Evolutionary conservation across 2,888 invertebrate genomes (phyloP), one percentile per base, ranked within the genome.

Genomic region (Geotrupes spiniger): DNA sequence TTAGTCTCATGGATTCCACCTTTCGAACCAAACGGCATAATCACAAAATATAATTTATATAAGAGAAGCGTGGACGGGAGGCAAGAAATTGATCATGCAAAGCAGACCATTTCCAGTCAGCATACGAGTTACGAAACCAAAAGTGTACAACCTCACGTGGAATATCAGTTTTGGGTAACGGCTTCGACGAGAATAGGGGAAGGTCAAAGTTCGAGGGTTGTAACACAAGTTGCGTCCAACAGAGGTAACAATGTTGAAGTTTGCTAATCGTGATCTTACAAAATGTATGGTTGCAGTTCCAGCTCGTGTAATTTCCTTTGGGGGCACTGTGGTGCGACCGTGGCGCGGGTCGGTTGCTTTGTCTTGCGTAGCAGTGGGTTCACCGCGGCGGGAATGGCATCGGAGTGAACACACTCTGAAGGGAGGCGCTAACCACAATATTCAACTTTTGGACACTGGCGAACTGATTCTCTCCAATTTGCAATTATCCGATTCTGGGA

Each of bases 1-100:
- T 78, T 86, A 55, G 81, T 91, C 10, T 85, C 88, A 1, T 92
- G 91, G 91, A 73, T 86, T 52, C 80, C 85, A 2, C 90, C 91
- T 0, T 64, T 75, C 3, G 84, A 85, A 54, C 83, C 85, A 0
- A 91, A 91, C 65, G 91, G 91, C 6, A 72, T 85, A 48, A 81
- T 91, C 42, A 84, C 83, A 12, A 86, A 87, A 68, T 91, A 85
- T 70, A 85, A 81, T 64, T 73, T 87, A 2, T 87, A 87, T 63
- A 83, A 83, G 28, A 76, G 81, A 42, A 82, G 83, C 37, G 81
- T 84, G 43, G 83, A 84, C 58, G 84, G 84, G 0, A 76, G 82
- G 4, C 82, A 84, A 58, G 85, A 85, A 65, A 66, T 85, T 10
- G 84, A 85, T 63, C 83, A 85, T 56, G 82, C 81, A 37, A 85